Percentiles rank a stretch among this genome's conserved stretches.
Conservation (phyloP, 2,113 vertebrate genomes). For the Hippocampus abdominalis region DNA sequence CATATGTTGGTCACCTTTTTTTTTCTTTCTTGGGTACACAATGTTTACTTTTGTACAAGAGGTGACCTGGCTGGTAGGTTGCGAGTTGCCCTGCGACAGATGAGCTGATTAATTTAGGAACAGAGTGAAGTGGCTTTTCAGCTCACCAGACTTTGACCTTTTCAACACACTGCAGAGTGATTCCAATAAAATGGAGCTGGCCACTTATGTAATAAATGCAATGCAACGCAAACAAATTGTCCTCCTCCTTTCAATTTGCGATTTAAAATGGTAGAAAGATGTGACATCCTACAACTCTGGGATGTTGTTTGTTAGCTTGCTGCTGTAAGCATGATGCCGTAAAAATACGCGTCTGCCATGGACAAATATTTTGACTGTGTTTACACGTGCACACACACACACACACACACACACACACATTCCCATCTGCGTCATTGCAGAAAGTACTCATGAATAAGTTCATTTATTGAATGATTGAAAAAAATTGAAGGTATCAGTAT, state of each 20-base stretch:
- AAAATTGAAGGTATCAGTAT: background rate
- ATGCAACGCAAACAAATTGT: background rate
- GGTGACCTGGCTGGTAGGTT: constrained; percentile 18
- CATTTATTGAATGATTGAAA: background rate
- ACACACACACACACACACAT: background rate
- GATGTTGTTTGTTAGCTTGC: background rate
- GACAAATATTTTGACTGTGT: background rate
- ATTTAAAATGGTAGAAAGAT: background rate
- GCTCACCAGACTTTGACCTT: constrained; percentile 59
- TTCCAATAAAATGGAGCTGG: constrained; percentile 19
- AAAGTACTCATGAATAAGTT: background rate
- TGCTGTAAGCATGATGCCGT: background rate
- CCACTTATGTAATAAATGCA: constrained; percentile 1
- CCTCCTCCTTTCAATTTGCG: background rate
- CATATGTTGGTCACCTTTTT: constrained; percentile 14
- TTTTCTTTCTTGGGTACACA: background rate
- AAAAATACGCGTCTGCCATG: background rate
- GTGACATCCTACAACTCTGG: background rate
- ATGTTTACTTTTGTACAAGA: constrained; percentile 18
- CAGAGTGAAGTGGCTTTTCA: constrained; percentile 40
- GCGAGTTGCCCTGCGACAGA: constrained; percentile 15
- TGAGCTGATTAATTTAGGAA: constrained; percentile 51
- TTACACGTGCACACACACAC: background rate
- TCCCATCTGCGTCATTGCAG: background rate
- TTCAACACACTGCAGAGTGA: constrained; percentile 40